A percentile compares a stretch with the other conserved stretches of the same genome.
Conservation (phyloP, 2,888 invertebrate genomes). For the Leptinotarsa rubiginosa region DNA sequence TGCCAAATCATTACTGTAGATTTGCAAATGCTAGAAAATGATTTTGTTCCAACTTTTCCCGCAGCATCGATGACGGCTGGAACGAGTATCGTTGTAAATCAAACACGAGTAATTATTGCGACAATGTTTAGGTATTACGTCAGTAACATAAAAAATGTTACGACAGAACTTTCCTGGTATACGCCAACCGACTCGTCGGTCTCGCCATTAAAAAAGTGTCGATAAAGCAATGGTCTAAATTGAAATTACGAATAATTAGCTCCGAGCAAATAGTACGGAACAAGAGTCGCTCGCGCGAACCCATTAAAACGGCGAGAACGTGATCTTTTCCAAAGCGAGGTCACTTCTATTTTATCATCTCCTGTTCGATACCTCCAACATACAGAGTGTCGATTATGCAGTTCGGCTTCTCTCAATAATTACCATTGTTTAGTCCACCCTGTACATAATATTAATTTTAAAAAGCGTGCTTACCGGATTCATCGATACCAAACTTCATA, state of each 20-base stretch:
- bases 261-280: slow-evolving; percentile 35
- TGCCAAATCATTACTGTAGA: too few relatives aligned
- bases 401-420: too few relatives aligned
- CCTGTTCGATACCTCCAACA: not conserved
- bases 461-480: too few relatives aligned
- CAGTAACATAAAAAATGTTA: slow-evolving; percentile 51
- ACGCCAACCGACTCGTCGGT: slow-evolving; percentile 23
- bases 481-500: too few relatives aligned
- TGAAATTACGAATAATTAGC: slow-evolving; percentile 33
- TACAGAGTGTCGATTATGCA: too few relatives aligned
- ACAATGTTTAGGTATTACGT: slow-evolving; percentile 54
- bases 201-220: slow-evolving; percentile 37
- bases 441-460: too few relatives aligned
- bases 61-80: slow-evolving; percentile 33
- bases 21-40: too few relatives aligned
- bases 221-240: slow-evolving; percentile 42
- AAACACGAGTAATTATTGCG: slow-evolving; percentile 49
- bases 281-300: slow-evolving; percentile 28
- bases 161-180: slow-evolving; percentile 45
- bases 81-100: slow-evolving; percentile 41
- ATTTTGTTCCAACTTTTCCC: slow-evolving; percentile 13
- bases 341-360: not conserved
- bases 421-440: too few relatives aligned
- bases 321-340: slow-evolving; percentile 2
- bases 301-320: slow-evolving; percentile 29